phyloP scores from a whole-genome alignment of 2,888 invertebrate species.

The Heteromyza rotundicornis region DNA sequence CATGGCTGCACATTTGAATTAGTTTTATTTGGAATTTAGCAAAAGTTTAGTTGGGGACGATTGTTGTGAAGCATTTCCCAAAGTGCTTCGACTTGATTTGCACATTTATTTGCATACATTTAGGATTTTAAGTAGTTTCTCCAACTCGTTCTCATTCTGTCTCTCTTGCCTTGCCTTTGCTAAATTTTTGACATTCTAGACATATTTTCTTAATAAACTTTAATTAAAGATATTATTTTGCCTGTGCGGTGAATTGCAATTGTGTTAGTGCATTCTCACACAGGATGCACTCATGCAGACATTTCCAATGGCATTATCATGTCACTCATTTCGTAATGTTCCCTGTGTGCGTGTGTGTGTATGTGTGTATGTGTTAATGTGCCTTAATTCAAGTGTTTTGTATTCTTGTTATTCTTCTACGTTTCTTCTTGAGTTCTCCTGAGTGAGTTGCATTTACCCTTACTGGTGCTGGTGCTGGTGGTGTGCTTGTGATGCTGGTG shows the following conservation, averaged over 20 bases:
- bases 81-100: not conserved
- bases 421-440: too few relatives aligned
- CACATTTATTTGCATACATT: not conserved
- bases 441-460: too few relatives aligned
- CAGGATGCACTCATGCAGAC: not conserved
- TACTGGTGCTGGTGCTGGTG: not conserved
- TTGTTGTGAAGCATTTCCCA: too few relatives aligned
- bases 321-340: not conserved
- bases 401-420: not conserved
- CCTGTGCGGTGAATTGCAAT: not conserved
- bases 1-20: not conserved
- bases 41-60: too few relatives aligned
- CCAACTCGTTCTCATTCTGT: not conserved
- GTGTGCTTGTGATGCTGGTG: not conserved
- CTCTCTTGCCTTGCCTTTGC: not conserved
- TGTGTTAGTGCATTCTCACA: not conserved
- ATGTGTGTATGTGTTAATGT: not conserved
- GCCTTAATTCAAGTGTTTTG: not conserved
- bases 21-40: too few relatives aligned
- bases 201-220: too few relatives aligned
- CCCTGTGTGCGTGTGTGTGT: not conserved
- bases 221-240: not conserved
- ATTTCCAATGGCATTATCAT: not conserved
- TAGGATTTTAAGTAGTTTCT: not conserved
- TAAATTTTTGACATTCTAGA: too few relatives aligned